Conservation (phyloP, 2,797 vertebrate genomes). For the Corythornis leucogaster region DNA sequence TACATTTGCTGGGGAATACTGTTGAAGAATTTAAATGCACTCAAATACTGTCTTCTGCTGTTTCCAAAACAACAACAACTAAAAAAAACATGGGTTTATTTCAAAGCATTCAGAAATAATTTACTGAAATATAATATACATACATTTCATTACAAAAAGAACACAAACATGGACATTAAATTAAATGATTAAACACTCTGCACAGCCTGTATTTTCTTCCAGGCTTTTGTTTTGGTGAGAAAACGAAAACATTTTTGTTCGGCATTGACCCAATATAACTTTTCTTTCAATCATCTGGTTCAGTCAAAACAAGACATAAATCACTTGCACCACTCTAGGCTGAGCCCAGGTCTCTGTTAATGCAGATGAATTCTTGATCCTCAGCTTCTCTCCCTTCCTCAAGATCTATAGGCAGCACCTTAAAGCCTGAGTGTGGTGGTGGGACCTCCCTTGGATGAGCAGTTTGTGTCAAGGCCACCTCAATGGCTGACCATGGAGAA, state of each 20-base stretch:
- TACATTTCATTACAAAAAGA: constrained; percentile 21
- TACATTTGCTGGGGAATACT: not conserved
- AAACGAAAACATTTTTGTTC: constrained; percentile 41
- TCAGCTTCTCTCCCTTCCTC: not conserved
- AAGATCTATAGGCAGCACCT: rapidly evolving
- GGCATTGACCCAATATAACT: constrained; percentile 9
- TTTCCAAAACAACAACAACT: not conserved
- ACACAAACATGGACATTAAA: not conserved
- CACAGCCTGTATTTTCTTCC: constrained; percentile 3
- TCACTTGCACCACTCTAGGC: not conserved
- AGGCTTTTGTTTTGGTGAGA: constrained; percentile 44
- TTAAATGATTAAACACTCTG: constrained; percentile 28
- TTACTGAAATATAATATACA: not conserved
- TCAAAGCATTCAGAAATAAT: constrained; percentile 10
- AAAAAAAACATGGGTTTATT: not conserved
- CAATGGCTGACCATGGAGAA: not conserved
- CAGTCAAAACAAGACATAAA: constrained; percentile 35
- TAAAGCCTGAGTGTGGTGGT: not conserved
- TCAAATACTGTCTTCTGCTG: not conserved
- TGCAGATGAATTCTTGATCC: not conserved
- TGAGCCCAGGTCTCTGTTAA: not conserved
- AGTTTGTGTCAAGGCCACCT: not conserved
- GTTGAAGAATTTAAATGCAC: not conserved
- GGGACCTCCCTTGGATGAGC: not conserved
- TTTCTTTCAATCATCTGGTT: constrained; percentile 22